phyloP scores from a whole-genome alignment of 2,888 invertebrate species.

The Leptothorax acervorum region DNA sequence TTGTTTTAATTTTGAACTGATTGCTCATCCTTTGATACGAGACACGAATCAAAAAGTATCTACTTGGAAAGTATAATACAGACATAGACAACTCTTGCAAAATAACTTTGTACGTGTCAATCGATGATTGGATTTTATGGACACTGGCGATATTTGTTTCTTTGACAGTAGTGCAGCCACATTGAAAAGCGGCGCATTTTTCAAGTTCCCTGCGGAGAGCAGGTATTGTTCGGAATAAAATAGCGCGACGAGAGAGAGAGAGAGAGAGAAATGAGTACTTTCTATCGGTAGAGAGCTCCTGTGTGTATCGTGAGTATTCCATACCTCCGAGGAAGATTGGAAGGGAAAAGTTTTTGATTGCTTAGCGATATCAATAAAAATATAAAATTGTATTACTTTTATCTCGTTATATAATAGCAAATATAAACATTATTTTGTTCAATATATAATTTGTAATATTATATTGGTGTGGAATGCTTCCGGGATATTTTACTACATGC shows the following conservation, averaged over 20 bases:
- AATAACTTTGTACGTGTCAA: too few relatives aligned
- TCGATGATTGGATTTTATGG: neutral
- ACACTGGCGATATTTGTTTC: neutral
- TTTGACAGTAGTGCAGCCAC: neutral
- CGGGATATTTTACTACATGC: neutral
- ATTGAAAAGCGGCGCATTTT: neutral
- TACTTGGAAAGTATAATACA: neutral
- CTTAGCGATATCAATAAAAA: neutral
- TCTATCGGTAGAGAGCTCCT: neutral
- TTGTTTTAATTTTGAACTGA: neutral
- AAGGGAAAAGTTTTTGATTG: too few relatives aligned
- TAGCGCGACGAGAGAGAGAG: too few relatives aligned
- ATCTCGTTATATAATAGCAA: neutral
- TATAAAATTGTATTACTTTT: conserved; percentile 11
- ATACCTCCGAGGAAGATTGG: neutral
- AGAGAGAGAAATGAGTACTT: neutral
- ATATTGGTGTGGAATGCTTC: neutral
- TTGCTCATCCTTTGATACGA: neutral
- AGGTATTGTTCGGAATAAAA: neutral
- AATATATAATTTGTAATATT: neutral
- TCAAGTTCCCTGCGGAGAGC: neutral
- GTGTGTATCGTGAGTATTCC: neutral
- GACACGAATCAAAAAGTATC: too few relatives aligned
- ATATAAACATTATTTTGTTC: neutral
- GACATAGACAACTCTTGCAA: neutral